A percentile compares a stretch with the other conserved stretches of the same genome.
Evolutionary conservation across 64 coral and sea anemone genomes (phyloP).

Genomic region (Montipora capricornis): DNA sequence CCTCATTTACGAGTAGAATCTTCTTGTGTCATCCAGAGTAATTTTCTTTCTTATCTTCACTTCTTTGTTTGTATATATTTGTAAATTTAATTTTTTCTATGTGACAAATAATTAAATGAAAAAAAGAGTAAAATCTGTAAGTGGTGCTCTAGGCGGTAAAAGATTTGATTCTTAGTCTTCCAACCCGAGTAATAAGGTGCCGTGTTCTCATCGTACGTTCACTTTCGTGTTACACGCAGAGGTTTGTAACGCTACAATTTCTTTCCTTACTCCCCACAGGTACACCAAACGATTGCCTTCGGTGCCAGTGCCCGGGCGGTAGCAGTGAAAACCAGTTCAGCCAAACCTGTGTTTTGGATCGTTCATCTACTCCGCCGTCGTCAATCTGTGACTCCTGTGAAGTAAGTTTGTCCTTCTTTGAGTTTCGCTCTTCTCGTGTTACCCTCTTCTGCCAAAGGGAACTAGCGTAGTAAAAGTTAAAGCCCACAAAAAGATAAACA

Average conservation of each 20-base stretch:
- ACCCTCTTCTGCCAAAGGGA: neutral
- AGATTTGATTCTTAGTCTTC: too few species aligned
- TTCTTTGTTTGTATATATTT: too few species aligned
- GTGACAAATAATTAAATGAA: too few species aligned
- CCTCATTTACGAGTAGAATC: too few species aligned
- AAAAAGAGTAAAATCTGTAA: too few species aligned
- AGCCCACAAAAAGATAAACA: neutral
- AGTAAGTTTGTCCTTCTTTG: conserved; percentile 50
- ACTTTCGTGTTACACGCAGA: neutral
- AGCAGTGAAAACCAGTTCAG: conserved; percentile 96
- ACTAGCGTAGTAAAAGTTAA: neutral
- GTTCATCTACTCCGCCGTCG: conserved; percentile 67
- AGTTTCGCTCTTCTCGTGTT: neutral
- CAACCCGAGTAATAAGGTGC: too few species aligned
- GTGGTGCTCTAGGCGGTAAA: too few species aligned
- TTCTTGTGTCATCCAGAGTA: too few species aligned
- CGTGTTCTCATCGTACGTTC: neutral
- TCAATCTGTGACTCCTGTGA: conserved; percentile 85
- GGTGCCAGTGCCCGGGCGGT: conserved; percentile 93
- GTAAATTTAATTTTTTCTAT: too few species aligned
- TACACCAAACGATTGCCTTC: conserved; percentile 85
- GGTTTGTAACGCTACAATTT: neutral
- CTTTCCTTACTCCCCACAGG: conserved; percentile 46
- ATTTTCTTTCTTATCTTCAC: too few species aligned
- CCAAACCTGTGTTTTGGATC: conserved; percentile 75